Evolutionary conservation across 2,888 invertebrate species (phyloP), one percentile per base, ranked within the genome.

Genomic region (Scaptodrosophila latifasciaeformis): DNA sequence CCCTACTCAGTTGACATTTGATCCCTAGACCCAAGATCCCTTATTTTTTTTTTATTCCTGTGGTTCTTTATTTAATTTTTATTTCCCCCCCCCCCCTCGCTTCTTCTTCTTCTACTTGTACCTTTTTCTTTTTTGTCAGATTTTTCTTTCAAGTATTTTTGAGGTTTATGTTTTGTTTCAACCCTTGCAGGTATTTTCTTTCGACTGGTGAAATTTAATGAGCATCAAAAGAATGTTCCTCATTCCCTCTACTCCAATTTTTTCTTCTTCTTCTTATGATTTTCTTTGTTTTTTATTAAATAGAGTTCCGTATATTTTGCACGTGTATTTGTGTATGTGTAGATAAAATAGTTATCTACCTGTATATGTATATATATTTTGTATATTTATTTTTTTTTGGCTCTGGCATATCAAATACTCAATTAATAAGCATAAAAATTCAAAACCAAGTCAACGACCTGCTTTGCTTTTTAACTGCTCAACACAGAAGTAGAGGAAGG

Each of bases 401-500:
- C 65, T 65, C 61, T 61, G 65, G 65, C 63, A 79, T 83, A 83
- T 82, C 82, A 79, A 82, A 82, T 83, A 81, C 74, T 77, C 80
- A 80, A 80, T 82, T 82, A 82, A 83, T 83, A 83, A 82, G 80
- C 82, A 79, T 62, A 68, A 72, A 70, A 74, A 65, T 69, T 61
- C 62, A 67, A 60, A 60, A 62, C 67, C 62, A 71, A 69, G 82
- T 82, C 81, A 82, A 82, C 72, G 82, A 82, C 78, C 81, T 78
- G 72, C 75, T 76, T 76, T 77, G 74, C 77, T 77, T 78, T 80
- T 67, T 75, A 76, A 79, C 77, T 69, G 74, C 72, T 66, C 62
- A 62, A n/a, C n/a, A n/a, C n/a, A n/a, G n/a, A 45, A 51, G 37
- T 37, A 51, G 24, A 21, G 35, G 10, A 34, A 13, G 10, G 13